A percentile compares a stretch with the other conserved stretches of the same genome.
These are phyloP conservation scores for Synanthedon vespiformis DNA, from an alignment of 2,888 invertebrate species.

Conservation along the genomic window DNA sequence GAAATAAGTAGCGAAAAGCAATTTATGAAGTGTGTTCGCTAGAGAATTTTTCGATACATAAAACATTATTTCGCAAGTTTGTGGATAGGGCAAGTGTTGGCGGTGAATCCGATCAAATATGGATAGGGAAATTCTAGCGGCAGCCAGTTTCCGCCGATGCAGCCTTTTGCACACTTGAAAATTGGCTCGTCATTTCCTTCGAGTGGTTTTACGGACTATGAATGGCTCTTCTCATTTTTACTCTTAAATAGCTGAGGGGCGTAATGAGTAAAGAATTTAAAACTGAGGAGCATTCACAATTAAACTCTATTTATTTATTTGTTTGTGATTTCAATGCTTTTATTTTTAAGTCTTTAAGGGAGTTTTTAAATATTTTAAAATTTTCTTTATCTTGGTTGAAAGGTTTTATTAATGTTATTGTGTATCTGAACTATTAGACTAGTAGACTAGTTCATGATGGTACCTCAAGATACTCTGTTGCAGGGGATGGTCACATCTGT, in stretches of 20 bases:
- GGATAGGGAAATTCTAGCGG: slow-evolving; percentile 35
- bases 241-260: not conserved
- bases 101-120: slow-evolving; percentile 49
- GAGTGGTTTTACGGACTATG: slow-evolving; percentile 3
- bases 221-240: not conserved
- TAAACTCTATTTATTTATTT: no score
- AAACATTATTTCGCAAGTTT: slow-evolving; percentile 30
- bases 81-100: slow-evolving; percentile 34
- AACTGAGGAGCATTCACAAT: not conserved
- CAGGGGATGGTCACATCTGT: no score
- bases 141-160: slow-evolving; percentile 20
- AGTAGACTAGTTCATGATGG: no score
- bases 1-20: not conserved
- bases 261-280: not conserved
- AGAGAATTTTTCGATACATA: slow-evolving; percentile 29
- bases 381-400: no score
- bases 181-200: slow-evolving; percentile 24
- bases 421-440: no score
- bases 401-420: no score
- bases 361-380: no score
- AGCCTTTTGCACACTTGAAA: slow-evolving; percentile 28
- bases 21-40: slow-evolving; percentile 3
- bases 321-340: no score
- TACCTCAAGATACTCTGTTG: no score
- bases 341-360: no score